Evolutionary conservation across 2,113 vertebrate genomes (phyloP), one percentile per base, ranked within the genome.

Genomic region (Cyrtonyx montezumae): DNA sequence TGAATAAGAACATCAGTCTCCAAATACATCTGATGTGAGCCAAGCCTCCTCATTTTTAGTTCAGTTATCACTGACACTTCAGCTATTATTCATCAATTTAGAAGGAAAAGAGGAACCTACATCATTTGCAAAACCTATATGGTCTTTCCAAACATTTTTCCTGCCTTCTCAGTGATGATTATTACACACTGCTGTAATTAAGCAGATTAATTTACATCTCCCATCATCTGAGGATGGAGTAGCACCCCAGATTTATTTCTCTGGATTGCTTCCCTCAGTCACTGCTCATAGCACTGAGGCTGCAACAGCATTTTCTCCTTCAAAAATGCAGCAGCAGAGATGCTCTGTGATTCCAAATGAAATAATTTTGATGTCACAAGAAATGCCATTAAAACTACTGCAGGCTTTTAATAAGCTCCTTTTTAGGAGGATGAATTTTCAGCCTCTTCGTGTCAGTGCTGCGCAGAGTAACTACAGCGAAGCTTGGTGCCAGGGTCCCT

Each of bases 331-430:
- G 87, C 48, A 90, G 78, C 61, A 53, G 82, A 89, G 91, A 81
- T 34, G 84, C 51, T 90, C 69, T 42, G 58, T 6, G 34, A 94
- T 69, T 95, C 76, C 62, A 42, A 79, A 70, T 43, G 81, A 95
- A 96, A 91, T 91, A 86, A 96, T 95, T 93, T 55, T 69, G 77
- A 93, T 94, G 85, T 90, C 93, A 86, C 53, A 56, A 73, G 76
- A 88, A 94, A 96, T 94, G 87, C 71, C 94, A 95, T 95, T 95
- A 95, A 95, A 96, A 69, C 58, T 79, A 53, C 66, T 75, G 86
- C 85, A 68, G 85, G 30, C 73, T 93, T 96, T 95, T 93, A 95
- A 96, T 96, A 95, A 95, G 45, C 48, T 86, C 66, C 69, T 95
- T 88, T 91, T 84, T 93, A 69, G 91, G 87, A 95, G 82, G 76